Evolutionary conservation across 2,113 vertebrate species (phyloP).

Genomic region (Pelodiscus sinensis): DNA sequence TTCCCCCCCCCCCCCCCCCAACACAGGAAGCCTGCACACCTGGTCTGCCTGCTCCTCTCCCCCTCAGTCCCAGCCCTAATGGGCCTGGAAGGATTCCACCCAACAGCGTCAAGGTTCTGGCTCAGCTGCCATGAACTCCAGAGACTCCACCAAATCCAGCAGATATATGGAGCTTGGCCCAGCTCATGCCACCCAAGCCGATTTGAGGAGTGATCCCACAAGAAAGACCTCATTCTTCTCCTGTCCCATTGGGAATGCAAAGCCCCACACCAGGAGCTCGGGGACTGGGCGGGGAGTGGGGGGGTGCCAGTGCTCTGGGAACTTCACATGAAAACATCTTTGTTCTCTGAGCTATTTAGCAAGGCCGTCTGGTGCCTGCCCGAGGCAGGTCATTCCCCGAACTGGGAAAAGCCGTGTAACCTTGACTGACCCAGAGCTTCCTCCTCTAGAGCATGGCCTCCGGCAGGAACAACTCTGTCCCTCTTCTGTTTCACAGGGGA

Average conservation of each 20-base stretch:
- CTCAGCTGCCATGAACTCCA: not conserved
- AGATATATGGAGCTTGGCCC: not conserved
- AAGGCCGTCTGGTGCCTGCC: not conserved
- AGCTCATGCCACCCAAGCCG: not conserved
- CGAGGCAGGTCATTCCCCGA: not conserved
- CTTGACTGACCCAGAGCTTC: not conserved
- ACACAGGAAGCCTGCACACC: not conserved
- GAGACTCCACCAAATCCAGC: not conserved
- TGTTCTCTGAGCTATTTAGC: not conserved
- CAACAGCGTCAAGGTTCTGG: not conserved
- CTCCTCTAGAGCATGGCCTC: not conserved
- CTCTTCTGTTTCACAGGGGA: not conserved
- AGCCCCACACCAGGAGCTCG: not conserved
- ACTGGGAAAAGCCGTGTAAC: not conserved
- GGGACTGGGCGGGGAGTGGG: accelerated
- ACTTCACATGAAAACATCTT: not conserved
- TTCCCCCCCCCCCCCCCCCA: not conserved
- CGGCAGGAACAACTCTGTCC: not conserved
- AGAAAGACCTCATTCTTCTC: slow-evolving; percentile 43
- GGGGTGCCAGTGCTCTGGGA: not conserved
- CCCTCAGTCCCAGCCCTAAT: not conserved
- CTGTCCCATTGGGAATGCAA: slow-evolving; percentile 58
- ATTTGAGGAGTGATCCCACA: slow-evolving; percentile 44
- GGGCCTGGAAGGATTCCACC: not conserved
- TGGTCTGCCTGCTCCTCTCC: not conserved